Base-by-base conservation (phyloP, 92 coral and sea anemone species). In the Galaxea fascicularis region DNA sequence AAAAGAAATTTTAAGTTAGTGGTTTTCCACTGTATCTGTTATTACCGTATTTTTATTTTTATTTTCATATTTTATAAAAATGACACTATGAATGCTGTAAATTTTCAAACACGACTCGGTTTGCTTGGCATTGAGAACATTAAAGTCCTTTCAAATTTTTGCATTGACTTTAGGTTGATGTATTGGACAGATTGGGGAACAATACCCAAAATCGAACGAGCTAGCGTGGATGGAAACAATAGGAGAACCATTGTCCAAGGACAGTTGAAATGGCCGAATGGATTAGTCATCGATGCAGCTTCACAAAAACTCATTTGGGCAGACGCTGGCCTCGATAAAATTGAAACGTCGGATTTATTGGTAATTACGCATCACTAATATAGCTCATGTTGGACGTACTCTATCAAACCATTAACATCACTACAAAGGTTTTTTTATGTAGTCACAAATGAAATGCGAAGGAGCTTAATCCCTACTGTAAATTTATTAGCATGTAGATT, bases 161-260 rank as follows among this genome's bases (percentile, higher is more conserved):
- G 35, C 15, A 26, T 41, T 41, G 54, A 67, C n/a, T 62, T 31
- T 62, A 97, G 99, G 78, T 79, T 86, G 89, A 87, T 97, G 78
- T 97, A 83, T 68, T 97, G 99, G 99, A 94, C 90, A 1, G 94
- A 87, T 85, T 97, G 99, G 99, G 99, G 99, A 49, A 45, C 70
- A 9, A 54, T 60, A 15, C 94, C 98, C 4, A 91, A 88, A 91
- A 97, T 97, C n/a, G 96, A 90, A 83, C 73, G 92, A 80, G 90
- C 90, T n/a, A 59, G 74, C 28, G 56, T 90, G 26, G 90, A 93
- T 65, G 98, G 97, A 24, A 74, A 63, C 9, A 69, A 81, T 54
- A 58, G 88, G 62, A 39, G 58, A 66, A 69, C 89, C 27, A 69
- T 97, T 60, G 75, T 97, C 52, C 71, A 26, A 21, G 86, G 93